Base-by-base conservation (phyloP, 2,797 vertebrate genomes). In the Cirrhinus mrigala region DNA sequence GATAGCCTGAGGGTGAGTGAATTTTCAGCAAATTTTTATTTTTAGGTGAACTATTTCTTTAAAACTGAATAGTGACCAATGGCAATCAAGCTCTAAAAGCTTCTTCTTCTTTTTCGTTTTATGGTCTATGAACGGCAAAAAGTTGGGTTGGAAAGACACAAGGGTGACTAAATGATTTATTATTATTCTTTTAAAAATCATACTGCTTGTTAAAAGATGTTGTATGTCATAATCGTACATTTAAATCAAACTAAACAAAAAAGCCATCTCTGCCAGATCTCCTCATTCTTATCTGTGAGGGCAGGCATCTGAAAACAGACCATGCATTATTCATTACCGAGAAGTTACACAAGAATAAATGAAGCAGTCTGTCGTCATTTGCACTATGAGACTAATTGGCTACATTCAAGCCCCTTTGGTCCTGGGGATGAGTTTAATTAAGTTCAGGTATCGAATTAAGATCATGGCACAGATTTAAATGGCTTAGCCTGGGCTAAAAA, bases 391-490 rank as follows among this genome's bases (percentile, higher is more conserved):
- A 82, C 83, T 60, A 82, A 81, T 86, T 50, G 85, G 83, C 83
- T 85, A 86, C 90, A 79, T 91, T 88, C 81, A 44, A 84, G 89
- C 91, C 82, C 86, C 85, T 89, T 88, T 90, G 85, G 88, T 87
- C 79, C 87, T 81, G 87, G 89, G 90, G 90, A 90, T 91, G 83
- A 87, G 88, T 92, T 90, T 88, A 87, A 90, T 93, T 92, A 90
- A 91, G 88, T 89, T 92, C 88, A 92, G 89, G 93, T 93, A 92
- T 93, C 86, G 84, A 93, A 94, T 94, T 91, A 94, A 91, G 90
- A 92, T 93, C 83, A 90, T 81, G 87, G 87, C 88, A 86, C 91
- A 91, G 87, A 90, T 92, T 92, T 85, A 92, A 92, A 92, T 84
- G 87, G 84, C 89, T 93, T 91, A 91, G 87, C 93, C 87, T 90